Percentiles rank a stretch among this genome's conserved stretches.
These are phyloP conservation scores for Acronicta psi DNA, from an alignment of 2,888 invertebrate genomes.

Conservation along the genomic window DNA sequence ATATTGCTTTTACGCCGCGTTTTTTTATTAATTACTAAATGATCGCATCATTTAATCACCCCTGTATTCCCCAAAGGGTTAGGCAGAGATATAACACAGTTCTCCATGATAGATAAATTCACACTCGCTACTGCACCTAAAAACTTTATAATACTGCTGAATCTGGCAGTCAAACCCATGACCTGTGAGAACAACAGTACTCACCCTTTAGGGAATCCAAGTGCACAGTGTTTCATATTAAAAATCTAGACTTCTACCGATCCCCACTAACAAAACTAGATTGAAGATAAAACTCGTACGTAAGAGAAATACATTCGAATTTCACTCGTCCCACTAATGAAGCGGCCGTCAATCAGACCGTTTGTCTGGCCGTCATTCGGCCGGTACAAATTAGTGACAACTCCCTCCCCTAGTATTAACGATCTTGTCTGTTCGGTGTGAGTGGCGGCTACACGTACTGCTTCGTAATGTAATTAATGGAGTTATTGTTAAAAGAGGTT, in stretches of 20 bases:
- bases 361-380: conserved; percentile 74
- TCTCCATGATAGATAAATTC: no score
- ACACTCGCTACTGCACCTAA: no score
- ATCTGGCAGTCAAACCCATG: no score
- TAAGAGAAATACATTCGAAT: conserved; percentile 51
- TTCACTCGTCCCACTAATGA: conserved; percentile 74
- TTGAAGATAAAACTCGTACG: conserved; percentile 22
- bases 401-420: conserved; percentile 72
- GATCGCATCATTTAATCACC: no score
- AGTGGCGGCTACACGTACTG: conserved; percentile 50
- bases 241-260: background rate
- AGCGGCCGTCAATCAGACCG: conserved; percentile 80
- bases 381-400: conserved; percentile 81
- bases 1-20: no score
- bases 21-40: no score
- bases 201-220: no score
- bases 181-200: no score
- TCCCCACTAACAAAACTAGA: background rate
- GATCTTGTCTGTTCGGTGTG: conserved; percentile 69
- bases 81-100: no score
- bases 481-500: conserved; percentile 48
- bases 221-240: no score
- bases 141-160: no score
- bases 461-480: conserved; percentile 55
- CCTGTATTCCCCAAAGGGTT: no score